Percentiles rank a stretch among this genome's conserved stretches.
These are phyloP conservation scores for Drosophila funebris DNA, from an alignment of 1,140 invertebrate genomes.

Conservation along the genomic window DNA sequence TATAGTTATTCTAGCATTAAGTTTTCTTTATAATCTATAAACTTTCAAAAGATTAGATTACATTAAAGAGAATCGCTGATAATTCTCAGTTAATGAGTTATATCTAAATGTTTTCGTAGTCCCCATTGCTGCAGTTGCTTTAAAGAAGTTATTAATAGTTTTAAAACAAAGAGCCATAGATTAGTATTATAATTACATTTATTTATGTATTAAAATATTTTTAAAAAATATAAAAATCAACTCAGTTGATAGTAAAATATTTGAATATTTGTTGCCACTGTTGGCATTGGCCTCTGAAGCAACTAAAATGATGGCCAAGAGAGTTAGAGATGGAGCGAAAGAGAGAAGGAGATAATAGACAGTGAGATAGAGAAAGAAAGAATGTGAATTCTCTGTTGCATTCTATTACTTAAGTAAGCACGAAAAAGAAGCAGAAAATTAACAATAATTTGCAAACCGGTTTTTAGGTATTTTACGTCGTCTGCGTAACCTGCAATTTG, in stretches of 20 bases:
- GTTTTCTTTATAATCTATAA: neutral
- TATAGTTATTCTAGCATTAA: too few relatives aligned
- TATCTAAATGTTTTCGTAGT: too few relatives aligned
- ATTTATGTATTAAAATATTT: constrained; percentile 2
- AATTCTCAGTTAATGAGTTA: too few relatives aligned
- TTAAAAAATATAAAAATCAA: neutral
- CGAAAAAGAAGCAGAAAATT: constrained; percentile 9
- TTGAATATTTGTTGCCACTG: neutral
- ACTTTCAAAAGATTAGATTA: too few relatives aligned
- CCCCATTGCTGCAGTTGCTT: too few relatives aligned
- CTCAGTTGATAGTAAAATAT: neutral
- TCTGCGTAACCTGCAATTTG: constrained; percentile 17
- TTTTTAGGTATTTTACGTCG: constrained; percentile 8
- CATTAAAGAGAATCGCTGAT: too few relatives aligned
- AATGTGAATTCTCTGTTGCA: neutral
- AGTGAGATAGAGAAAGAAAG: neutral
- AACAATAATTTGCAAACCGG: constrained; percentile 28
- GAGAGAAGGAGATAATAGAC: neutral
- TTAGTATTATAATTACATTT: too few relatives aligned
- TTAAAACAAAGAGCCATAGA: too few relatives aligned
- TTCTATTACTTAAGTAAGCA: neutral
- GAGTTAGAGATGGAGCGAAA: neutral
- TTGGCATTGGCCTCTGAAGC: neutral
- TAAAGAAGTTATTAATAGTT: too few relatives aligned
- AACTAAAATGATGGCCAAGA: neutral